Evolutionary conservation across 2,888 invertebrate genomes (phyloP).

Genomic region (Dicyrtoma fusca): DNA sequence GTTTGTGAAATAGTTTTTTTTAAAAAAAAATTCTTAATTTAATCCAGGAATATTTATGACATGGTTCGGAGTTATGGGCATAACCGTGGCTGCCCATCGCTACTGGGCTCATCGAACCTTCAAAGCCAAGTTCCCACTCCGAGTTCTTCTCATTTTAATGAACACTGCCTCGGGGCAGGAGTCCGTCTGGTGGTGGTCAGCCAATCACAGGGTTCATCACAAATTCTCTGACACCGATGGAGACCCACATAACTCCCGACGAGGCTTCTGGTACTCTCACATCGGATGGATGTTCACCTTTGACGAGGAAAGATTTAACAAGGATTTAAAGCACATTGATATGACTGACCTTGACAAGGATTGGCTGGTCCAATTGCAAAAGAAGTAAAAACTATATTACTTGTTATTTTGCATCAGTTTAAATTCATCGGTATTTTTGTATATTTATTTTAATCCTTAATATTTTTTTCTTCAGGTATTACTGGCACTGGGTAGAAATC

Average conservation of each 20-base stretch:
- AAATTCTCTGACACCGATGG: conserved; percentile 92
- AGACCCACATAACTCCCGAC: conserved; percentile 87
- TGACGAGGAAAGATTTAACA: conserved; percentile 87
- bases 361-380: conserved; percentile 83
- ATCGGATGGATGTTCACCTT: conserved; percentile 90
- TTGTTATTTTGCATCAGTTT: too few relatives aligned
- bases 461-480: too few relatives aligned
- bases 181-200: conserved; percentile 58
- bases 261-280: conserved; percentile 96
- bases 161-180: conserved; percentile 90
- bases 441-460: too few relatives aligned
- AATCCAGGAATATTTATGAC: too few relatives aligned
- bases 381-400: conserved; percentile 72
- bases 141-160: conserved; percentile 75
- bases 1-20: too few relatives aligned
- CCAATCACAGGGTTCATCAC: conserved; percentile 83
- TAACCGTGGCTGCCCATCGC: conserved; percentile 95
- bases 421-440: too few relatives aligned
- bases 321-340: conserved; percentile 83
- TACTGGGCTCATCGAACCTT: conserved; percentile 95
- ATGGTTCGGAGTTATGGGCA: conserved; percentile 71
- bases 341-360: conserved; percentile 80
- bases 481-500: too few relatives aligned
- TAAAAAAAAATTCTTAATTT: too few relatives aligned
- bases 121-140: conserved; percentile 89